phyloP scores from a whole-genome alignment of 2,888 invertebrate genomes.

The Acanthacorydalis orientalis region DNA sequence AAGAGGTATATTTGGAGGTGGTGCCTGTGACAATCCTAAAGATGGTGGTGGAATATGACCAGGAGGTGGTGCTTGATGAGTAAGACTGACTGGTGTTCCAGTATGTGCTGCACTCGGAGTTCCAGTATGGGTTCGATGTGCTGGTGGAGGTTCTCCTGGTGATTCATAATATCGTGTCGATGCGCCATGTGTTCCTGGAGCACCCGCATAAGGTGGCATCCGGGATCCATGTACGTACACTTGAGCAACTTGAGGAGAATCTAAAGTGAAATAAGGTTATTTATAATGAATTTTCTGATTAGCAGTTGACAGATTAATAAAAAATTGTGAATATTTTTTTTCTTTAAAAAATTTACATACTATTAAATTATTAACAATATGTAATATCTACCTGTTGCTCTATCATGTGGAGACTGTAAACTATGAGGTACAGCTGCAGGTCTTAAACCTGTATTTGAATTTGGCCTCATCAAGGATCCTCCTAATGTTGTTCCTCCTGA shows the following conservation, averaged over 20 bases:
- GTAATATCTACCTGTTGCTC: conserved; percentile 35
- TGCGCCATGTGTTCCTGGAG: conserved; percentile 17
- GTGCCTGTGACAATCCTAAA: conserved; percentile 21
- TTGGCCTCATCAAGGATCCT: conserved; percentile 7
- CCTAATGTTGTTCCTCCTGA: conserved; percentile 24
- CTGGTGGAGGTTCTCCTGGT: conserved; percentile 43
- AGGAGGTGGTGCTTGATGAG: conserved; percentile 23
- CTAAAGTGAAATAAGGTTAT: conserved; percentile 17
- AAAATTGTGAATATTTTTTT: no score
- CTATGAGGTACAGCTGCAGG: conserved; percentile 48
- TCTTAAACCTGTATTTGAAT: conserved; percentile 27
- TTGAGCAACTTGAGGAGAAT: conserved; percentile 52
- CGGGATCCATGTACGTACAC: conserved; percentile 36
- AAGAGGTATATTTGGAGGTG: conserved; percentile 25
- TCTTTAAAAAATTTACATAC: not conserved
- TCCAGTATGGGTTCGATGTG: conserved; percentile 29
- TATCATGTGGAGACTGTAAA: conserved; percentile 51
- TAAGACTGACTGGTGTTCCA: conserved; percentile 13
- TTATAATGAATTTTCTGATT: not conserved
- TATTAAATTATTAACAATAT: not conserved
- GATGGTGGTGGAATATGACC: conserved; percentile 18
- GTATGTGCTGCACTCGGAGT: conserved; percentile 18
- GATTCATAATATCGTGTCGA: conserved; percentile 36
- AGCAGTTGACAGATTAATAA: not conserved
- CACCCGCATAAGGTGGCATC: conserved; percentile 29